phyloP scores from a whole-genome alignment of 2,113 vertebrate genomes.

The Antidorcas marsupialis region DNA sequence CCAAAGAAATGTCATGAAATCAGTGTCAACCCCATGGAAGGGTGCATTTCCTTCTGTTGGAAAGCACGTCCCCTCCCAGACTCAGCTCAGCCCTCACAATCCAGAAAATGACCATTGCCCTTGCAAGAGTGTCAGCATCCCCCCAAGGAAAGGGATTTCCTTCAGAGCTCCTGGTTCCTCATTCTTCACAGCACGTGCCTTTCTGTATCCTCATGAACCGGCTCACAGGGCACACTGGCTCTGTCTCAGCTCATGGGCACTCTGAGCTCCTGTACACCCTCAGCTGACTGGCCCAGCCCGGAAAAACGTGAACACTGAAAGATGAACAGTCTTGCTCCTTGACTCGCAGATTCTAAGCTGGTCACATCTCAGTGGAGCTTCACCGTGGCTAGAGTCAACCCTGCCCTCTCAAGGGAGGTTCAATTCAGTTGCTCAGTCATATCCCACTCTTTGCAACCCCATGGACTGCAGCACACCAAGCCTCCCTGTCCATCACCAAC shows the following conservation, averaged over 20 bases:
- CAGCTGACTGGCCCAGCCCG: not conserved
- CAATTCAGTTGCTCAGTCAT: accelerated
- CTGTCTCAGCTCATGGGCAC: not conserved
- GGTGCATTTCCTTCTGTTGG: not conserved
- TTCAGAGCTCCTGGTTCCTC: not conserved
- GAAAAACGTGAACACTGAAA: not conserved
- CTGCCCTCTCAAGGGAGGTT: not conserved
- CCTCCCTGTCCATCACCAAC: not conserved
- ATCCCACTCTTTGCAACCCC: not conserved
- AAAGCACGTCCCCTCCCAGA: not conserved
- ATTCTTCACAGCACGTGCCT: not conserved
- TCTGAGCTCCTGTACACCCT: not conserved
- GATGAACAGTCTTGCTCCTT: not conserved
- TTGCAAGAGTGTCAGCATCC: not conserved
- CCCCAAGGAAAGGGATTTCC: not conserved
- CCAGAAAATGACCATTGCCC: not conserved
- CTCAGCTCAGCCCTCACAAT: not conserved
- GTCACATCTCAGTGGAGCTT: not conserved
- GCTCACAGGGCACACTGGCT: not conserved
- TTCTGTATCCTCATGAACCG: not conserved
- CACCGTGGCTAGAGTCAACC: not conserved
- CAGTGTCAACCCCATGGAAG: not conserved
- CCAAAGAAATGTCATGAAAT: not conserved
- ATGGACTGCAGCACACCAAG: not conserved
- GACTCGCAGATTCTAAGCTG: not conserved